Evolutionary conservation across 2,113 vertebrate species (phyloP).

Genomic region (Eubucco bourcierii): DNA sequence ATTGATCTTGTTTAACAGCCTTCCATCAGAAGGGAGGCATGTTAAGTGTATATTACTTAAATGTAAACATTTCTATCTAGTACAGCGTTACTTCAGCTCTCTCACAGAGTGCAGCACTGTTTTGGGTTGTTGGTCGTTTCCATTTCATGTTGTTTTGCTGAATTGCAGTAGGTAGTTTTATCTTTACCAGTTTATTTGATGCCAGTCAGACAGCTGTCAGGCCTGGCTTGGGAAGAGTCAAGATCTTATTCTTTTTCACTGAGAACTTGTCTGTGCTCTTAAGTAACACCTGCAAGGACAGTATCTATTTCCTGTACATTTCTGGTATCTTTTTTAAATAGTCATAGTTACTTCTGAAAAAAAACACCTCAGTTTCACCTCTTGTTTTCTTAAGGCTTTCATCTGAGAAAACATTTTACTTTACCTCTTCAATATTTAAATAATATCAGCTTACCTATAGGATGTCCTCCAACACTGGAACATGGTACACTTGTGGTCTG

Average conservation of each 20-base stretch:
- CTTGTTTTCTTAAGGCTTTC: neutral
- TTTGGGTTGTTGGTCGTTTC: neutral
- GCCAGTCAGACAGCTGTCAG: neutral
- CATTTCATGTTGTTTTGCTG: neutral
- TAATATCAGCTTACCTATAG: neutral
- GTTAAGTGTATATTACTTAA: neutral
- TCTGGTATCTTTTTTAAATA: neutral
- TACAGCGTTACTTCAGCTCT: neutral
- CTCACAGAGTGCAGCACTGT: neutral
- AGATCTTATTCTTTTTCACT: neutral
- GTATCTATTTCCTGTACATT: neutral
- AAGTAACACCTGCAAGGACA: constrained; percentile 19
- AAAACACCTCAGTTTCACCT: neutral
- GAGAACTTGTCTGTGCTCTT: neutral
- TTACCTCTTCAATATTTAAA: neutral
- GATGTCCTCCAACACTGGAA: neutral
- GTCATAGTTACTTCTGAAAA: neutral
- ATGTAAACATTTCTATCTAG: neutral
- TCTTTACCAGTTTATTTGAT: neutral
- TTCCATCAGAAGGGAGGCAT: neutral
- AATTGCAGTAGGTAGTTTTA: neutral
- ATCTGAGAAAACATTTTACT: neutral
- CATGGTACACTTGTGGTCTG: neutral
- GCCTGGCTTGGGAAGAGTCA: neutral
- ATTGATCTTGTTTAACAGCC: neutral